These are phyloP conservation scores for Heliconius himera DNA, from an alignment of 1,140 invertebrate species.

Conservation along the genomic window DNA sequence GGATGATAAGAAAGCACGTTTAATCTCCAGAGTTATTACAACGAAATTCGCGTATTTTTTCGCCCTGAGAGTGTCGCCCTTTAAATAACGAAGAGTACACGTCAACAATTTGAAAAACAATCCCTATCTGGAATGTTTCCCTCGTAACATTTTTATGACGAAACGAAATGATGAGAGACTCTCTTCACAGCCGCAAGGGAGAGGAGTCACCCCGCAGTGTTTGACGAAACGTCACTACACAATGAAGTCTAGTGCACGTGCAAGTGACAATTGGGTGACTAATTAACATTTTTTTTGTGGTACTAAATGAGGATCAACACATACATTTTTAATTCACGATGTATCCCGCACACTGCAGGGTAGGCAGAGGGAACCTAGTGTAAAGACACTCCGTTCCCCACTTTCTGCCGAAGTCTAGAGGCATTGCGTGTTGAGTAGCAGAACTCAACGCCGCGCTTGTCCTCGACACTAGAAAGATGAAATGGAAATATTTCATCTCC, in stretches of 20 bases:
- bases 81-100: constrained; percentile 38
- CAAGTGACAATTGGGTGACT: constrained; percentile 31
- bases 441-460: too few relatives aligned
- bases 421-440: too few relatives aligned
- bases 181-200: constrained; percentile 36
- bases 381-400: too few relatives aligned
- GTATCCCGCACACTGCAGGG: too few relatives aligned
- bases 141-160: constrained; percentile 43
- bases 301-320: neutral
- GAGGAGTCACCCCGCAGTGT: constrained; percentile 26
- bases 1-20: constrained; percentile 4
- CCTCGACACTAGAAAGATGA: too few relatives aligned
- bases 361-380: too few relatives aligned
- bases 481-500: too few relatives aligned
- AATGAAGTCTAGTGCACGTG: constrained; percentile 23
- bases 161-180: constrained; percentile 40
- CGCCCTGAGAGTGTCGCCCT: neutral
- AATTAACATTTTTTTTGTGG: neutral
- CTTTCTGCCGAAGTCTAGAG: too few relatives aligned
- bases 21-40: constrained; percentile 6
- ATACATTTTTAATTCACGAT: too few relatives aligned
- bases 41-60: constrained; percentile 17
- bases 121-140: constrained; percentile 37
- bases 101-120: constrained; percentile 40
- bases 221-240: constrained; percentile 27